phyloP scores from a whole-genome alignment of 2,888 invertebrate genomes.

The Mimachlamys varia region DNA sequence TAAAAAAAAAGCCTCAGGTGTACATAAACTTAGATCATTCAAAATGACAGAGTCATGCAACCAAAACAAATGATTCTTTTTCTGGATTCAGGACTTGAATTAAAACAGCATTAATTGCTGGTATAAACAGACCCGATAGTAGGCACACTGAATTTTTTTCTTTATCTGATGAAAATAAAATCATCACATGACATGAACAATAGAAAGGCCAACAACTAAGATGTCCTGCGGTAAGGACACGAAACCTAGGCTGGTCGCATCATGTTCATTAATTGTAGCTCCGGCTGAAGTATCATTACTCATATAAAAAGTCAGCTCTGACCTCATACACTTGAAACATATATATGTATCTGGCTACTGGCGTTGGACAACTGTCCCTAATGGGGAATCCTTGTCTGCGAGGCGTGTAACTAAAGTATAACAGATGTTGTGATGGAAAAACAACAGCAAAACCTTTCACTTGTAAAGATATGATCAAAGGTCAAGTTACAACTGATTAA shows the following conservation, averaged over 20 bases:
- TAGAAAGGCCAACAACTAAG: too few species aligned
- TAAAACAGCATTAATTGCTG: too few species aligned
- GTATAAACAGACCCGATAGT: too few species aligned
- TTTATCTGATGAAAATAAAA: neutral
- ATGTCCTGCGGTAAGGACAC: neutral
- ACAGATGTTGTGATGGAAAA: neutral
- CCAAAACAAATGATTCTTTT: too few species aligned
- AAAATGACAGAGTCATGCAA: too few species aligned
- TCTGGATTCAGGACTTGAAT: too few species aligned
- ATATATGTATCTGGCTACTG: neutral
- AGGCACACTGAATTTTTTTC: neutral
- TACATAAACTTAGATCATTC: too few species aligned
- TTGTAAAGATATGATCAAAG: neutral
- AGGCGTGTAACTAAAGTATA: neutral
- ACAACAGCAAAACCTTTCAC: neutral
- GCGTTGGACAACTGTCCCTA: neutral
- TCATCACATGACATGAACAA: neutral
- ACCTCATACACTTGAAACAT: conserved; percentile 2
- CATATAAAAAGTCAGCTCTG: conserved; percentile 1
- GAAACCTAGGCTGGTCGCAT: neutral
- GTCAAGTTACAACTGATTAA: neutral
- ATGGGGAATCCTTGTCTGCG: neutral
- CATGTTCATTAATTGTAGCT: neutral
- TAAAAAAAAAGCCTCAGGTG: too few species aligned
- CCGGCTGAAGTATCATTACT: neutral